Conservation (phyloP, 2,797 vertebrate genomes). For the Dromococcyx pavoninus region DNA sequence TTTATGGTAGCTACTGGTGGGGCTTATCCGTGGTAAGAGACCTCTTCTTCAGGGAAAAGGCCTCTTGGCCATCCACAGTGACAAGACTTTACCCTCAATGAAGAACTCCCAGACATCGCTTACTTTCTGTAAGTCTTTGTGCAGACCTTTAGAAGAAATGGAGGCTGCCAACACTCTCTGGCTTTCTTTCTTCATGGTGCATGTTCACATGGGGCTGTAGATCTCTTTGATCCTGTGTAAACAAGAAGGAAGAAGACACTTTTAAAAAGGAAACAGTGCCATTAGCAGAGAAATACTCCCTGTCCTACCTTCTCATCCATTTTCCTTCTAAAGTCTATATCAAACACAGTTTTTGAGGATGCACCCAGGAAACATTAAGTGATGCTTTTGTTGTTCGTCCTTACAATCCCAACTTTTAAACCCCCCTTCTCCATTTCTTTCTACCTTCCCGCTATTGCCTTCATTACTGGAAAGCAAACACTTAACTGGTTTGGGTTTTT, state of each 20-base stretch:
- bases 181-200: not conserved
- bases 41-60: not conserved
- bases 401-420: not conserved
- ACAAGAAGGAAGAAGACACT: not conserved
- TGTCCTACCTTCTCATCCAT: not conserved
- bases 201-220: not conserved
- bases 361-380: not conserved
- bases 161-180: not conserved
- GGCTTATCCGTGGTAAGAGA: not conserved
- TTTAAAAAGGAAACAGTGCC: not conserved
- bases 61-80: not conserved
- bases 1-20: not conserved
- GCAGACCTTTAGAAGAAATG: not conserved
- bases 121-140: not conserved
- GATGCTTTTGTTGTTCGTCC: not conserved
- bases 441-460: not conserved
- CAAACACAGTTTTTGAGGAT: not conserved
- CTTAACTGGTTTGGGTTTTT: not conserved
- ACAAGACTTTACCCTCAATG: not conserved
- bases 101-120: not conserved
- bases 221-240: not conserved
- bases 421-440: not conserved
- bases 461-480: not conserved
- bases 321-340: not conserved
- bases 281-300: not conserved